Conservation (phyloP, 2,797 vertebrate genomes). For the Eulemur rubriventer region DNA sequence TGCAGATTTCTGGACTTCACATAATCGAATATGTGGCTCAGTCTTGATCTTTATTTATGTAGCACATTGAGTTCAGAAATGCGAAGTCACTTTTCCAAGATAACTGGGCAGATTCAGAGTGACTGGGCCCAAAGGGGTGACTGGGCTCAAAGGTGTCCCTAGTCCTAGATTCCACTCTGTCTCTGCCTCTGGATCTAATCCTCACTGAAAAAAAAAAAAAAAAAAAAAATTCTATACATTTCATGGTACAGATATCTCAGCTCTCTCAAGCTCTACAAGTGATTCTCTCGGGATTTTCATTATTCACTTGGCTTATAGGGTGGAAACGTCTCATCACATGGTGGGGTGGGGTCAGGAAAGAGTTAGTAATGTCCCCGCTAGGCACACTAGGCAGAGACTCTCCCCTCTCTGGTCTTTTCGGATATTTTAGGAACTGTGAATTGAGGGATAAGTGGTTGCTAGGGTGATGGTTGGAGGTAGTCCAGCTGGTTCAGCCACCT, state of each 20-base stretch:
- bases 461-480: neutral
- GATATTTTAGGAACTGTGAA: slow-evolving; percentile 2
- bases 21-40: neutral
- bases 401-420: neutral
- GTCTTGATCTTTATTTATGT: neutral
- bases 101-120: neutral
- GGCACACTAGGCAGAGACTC: neutral
- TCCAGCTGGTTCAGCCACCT: neutral
- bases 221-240: neutral
- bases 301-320: neutral
- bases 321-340: neutral
- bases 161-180: neutral
- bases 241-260: neutral
- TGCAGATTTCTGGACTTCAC: neutral
- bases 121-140: neutral
- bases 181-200: neutral
- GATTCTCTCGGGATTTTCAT: neutral
- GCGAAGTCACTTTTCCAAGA: neutral
- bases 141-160: neutral
- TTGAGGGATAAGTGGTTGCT: neutral
- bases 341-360: neutral
- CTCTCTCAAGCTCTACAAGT: neutral
- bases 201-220: neutral
- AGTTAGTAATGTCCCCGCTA: neutral
- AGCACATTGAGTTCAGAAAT: neutral